Evolutionary conservation across 2,888 invertebrate genomes (phyloP), one percentile per base, ranked within the genome.

Genomic region (Aquatica leii): DNA sequence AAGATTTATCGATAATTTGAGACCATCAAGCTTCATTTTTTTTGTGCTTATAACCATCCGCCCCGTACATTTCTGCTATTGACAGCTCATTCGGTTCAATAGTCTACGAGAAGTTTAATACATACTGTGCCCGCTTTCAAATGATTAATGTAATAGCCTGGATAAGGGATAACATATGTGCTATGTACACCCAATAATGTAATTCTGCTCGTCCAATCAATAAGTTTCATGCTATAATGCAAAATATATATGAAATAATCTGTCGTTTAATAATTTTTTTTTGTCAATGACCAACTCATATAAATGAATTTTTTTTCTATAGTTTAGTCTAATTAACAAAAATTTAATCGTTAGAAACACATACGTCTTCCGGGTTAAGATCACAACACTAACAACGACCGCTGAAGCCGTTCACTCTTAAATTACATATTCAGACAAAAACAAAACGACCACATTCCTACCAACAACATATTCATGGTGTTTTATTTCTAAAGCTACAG

Each of bases 1-100:
- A 50, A 63, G 66, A 66, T 66, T 66, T 66, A 66, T 66, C 17
- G 66, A 63, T 62, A 53, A 66, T 63, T 62, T 56, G 53, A 53
- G 63, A 60, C 56, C 63, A 63, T 63, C 60, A 50, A 40, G 56
- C 60, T 54, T 56, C 59, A 53, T 54, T 62, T 65, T 64, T 65
- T 56, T 31, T 34, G 46, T 57, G 48, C 43, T 46, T 61, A 24
- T 51, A 49, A 40, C 57, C 65, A 54, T 46, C 61, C 50, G 62
- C 53, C 60, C 62, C 35, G 54, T 58, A 59, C 58, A 65, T 62
- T 62, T 58, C 55, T 63, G 63, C 53, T 55, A 65, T 58, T 65
- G 65, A 62, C 65, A 62, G 61, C 50, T 43, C 49, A 50, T 62
- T 54, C 65, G 54, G 65, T 65, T 65, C 65, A 59, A 65, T 65